These are phyloP conservation scores for Cotesia typhae DNA, from an alignment of 1,140 invertebrate genomes.

Conservation along the genomic window DNA sequence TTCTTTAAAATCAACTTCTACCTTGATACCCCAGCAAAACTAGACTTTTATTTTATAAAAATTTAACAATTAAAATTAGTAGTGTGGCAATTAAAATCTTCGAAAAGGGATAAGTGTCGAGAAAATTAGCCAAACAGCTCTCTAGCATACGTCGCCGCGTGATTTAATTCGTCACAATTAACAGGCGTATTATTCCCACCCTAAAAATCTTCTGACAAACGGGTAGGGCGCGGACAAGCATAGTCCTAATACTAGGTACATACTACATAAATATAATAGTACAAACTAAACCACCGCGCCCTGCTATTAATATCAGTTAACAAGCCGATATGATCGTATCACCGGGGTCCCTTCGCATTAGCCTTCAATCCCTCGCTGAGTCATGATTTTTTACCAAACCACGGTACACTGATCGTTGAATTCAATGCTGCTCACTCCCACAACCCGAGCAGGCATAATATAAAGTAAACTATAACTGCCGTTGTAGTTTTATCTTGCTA, in stretches of 20 bases:
- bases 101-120: neutral
- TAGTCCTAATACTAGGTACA: neutral
- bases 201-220: slow-evolving; percentile 18
- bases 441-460: no score
- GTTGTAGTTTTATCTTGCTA: no score
- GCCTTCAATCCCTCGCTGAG: neutral
- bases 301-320: slow-evolving; percentile 66
- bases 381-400: neutral
- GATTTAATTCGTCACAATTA: slow-evolving; percentile 64
- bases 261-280: neutral
- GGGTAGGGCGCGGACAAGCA: slow-evolving; percentile 3
- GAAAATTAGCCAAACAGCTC: neutral
- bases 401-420: no score
- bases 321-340: slow-evolving; percentile 60
- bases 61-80: neutral
- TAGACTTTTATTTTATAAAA: no score
- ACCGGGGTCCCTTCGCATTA: slow-evolving; percentile 39
- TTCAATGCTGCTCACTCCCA: no score
- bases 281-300: slow-evolving; percentile 52
- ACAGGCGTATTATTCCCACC: slow-evolving; percentile 39
- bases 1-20: neutral
- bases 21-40: neutral
- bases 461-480: no score
- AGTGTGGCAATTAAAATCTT: neutral
- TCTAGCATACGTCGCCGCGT: slow-evolving; percentile 45